Evolutionary conservation across 2,888 invertebrate genomes (phyloP).

Genomic region (Mycalesis mineus): DNA sequence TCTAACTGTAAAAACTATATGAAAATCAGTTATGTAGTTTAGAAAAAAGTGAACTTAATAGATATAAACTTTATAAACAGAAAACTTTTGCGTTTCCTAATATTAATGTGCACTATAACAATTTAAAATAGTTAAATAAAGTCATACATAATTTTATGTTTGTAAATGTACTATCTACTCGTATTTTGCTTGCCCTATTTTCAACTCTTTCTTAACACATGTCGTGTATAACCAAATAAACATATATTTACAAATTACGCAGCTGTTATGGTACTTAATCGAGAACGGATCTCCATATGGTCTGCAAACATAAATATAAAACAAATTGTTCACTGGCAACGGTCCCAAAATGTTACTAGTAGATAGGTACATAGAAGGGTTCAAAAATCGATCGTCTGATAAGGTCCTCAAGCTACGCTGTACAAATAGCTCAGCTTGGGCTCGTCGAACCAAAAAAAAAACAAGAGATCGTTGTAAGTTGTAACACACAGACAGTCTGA

Average conservation of each 20-base stretch:
- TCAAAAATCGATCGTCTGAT: conserved; percentile 67
- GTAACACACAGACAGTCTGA: conserved; percentile 62
- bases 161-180: no score
- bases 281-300: conserved; percentile 5
- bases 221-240: no score
- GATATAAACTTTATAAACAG: no score
- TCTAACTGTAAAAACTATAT: no score
- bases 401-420: conserved; percentile 58
- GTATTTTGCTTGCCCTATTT: no score
- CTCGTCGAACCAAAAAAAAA: conserved; percentile 53
- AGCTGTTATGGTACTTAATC: background rate
- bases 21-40: no score
- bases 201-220: no score
- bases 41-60: no score
- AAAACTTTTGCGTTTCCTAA: no score
- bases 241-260: background rate
- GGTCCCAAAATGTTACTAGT: conserved; percentile 59
- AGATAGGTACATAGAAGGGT: conserved; percentile 61
- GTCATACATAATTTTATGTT: no score
- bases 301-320: conserved; percentile 16
- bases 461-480: conserved; percentile 46
- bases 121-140: no score
- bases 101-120: no score
- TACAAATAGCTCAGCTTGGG: conserved; percentile 69
- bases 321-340: conserved; percentile 41